phyloP scores from a whole-genome alignment of 2,113 vertebrate species.

The Crotalus horridus region DNA sequence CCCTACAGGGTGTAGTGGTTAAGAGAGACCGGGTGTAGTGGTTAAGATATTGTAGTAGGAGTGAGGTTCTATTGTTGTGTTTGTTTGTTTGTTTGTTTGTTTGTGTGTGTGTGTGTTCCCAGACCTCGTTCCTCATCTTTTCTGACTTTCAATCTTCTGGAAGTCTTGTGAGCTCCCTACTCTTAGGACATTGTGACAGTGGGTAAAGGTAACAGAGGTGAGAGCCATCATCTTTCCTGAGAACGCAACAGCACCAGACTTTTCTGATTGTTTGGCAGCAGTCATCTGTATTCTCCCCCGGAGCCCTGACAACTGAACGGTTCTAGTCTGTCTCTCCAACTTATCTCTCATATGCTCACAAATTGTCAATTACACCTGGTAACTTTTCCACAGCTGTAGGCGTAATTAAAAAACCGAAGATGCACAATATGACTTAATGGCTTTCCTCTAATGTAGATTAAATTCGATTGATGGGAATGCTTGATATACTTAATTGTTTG shows the following conservation, averaged over 20 bases:
- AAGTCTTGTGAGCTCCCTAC: neutral
- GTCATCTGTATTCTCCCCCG: neutral
- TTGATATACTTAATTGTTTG: conserved; percentile 28
- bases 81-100: neutral
- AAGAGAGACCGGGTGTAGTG: neutral
- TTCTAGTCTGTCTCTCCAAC: conserved; percentile 12
- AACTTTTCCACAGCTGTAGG: conserved; percentile 38
- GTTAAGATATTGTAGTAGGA: neutral
- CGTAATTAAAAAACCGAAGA: conserved; percentile 20
- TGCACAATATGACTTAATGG: conserved; percentile 19
- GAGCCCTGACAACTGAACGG: neutral
- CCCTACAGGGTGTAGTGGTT: neutral
- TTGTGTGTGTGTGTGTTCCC: neutral
- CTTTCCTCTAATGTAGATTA: conserved; percentile 39
- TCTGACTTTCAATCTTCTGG: neutral
- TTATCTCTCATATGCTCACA: conserved; percentile 25
- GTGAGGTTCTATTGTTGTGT: neutral
- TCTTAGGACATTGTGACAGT: neutral
- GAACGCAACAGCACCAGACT: neutral
- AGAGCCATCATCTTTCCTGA: neutral
- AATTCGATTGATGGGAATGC: conserved; percentile 23
- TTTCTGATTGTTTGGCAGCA: neutral
- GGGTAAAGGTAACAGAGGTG: neutral
- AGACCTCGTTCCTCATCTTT: neutral
- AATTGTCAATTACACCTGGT: conserved; percentile 26